These are phyloP conservation scores for Goniozus legneri DNA, from an alignment of 1,140 invertebrate genomes.

Conservation along the genomic window DNA sequence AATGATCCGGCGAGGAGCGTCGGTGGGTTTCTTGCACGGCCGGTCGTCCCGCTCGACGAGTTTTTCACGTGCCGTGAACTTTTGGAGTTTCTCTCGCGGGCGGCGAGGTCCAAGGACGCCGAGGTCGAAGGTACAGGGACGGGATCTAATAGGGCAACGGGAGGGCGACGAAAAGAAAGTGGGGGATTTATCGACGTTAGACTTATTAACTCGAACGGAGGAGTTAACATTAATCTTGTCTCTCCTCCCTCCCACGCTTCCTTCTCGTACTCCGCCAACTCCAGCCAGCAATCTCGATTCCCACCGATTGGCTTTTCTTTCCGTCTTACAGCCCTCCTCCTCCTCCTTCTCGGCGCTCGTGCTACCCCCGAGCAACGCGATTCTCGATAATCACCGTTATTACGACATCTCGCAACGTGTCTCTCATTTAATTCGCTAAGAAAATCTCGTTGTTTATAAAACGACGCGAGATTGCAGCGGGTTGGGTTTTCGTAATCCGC, in stretches of 20 bases:
- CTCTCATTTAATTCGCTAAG: too few species aligned
- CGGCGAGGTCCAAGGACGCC: neutral
- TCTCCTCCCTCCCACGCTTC: too few species aligned
- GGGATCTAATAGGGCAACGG: conserved; percentile 5
- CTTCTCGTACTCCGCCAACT: too few species aligned
- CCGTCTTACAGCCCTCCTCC: neutral
- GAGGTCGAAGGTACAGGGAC: conserved; percentile 4
- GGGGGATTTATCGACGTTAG: conserved; percentile 37
- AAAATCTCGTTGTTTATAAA: too few species aligned
- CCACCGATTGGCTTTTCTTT: neutral
- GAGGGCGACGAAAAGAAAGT: conserved; percentile 17
- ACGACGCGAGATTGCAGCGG: too few species aligned
- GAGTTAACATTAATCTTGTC: conserved; percentile 37
- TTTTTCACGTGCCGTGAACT: neutral
- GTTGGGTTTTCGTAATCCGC: too few species aligned
- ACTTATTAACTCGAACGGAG: conserved; percentile 41
- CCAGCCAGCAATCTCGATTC: conserved; percentile 7
- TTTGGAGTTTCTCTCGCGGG: conserved; percentile 20
- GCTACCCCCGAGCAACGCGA: too few species aligned
- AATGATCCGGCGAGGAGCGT: conserved; percentile 10
- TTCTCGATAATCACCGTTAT: too few species aligned
- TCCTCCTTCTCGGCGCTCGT: conserved; percentile 13
- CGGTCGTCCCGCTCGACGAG: neutral
- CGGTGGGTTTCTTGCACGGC: neutral
- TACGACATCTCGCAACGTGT: too few species aligned